A percentile compares a stretch with the other conserved stretches of the same genome.
Evolutionary conservation across 2,797 vertebrate genomes (phyloP).

Genomic region (Alfaro cultratus): DNA sequence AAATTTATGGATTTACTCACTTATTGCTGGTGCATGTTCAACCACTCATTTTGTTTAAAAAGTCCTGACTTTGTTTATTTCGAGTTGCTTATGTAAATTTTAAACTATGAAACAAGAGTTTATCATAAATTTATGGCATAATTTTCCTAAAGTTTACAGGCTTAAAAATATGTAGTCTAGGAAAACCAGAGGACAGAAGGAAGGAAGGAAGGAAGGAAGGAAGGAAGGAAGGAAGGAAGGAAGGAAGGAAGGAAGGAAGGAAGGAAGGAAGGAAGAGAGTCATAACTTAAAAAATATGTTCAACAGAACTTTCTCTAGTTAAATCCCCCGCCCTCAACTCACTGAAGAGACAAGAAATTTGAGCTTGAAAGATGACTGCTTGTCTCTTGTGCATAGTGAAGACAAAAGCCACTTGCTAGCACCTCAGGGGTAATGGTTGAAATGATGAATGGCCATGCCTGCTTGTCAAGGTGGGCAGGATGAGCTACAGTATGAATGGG

Average conservation of each 20-base stretch:
- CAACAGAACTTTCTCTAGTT: background rate
- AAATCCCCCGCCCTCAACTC: constrained; percentile 24
- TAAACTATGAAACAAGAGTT: background rate
- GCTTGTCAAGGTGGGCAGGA: constrained; percentile 72
- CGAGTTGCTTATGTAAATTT: no score
- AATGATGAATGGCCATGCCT: constrained; percentile 73
- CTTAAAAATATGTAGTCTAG: background rate
- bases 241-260: no score
- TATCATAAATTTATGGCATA: background rate
- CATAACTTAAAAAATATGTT: background rate
- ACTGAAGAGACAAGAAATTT: constrained; percentile 34
- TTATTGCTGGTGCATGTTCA: background rate
- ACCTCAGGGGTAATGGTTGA: constrained; percentile 62
- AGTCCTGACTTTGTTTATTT: background rate
- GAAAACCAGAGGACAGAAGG: background rate
- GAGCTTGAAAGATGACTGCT: constrained; percentile 53
- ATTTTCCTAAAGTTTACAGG: background rate
- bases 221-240: no score
- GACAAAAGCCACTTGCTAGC: constrained; percentile 64
- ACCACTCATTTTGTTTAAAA: background rate
- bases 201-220: background rate
- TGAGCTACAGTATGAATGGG: constrained; percentile 62
- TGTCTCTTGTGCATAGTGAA: constrained; percentile 54
- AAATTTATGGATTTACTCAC: background rate
- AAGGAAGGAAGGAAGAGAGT: background rate